Evolutionary conservation across 2,113 vertebrate genomes (phyloP), one percentile per base, ranked within the genome.

Genomic region (Eulemur rufifrons): DNA sequence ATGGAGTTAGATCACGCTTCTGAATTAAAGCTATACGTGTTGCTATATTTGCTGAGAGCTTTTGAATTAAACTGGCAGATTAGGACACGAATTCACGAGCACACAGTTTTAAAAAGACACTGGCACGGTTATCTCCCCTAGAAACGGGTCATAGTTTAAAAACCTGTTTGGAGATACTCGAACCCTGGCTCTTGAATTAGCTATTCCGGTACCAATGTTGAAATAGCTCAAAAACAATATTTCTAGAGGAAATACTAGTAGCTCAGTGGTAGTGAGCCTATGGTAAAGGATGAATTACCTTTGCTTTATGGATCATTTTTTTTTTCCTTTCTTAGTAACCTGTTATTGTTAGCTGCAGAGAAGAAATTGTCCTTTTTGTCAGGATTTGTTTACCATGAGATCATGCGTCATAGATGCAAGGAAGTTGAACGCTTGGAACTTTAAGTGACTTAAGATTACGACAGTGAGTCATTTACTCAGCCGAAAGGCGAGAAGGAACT

Each of bases 391-490:
- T 74, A 39, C 10, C 39, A 69, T 66, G 69, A 86, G 42, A 45
- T 88, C 66, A 95, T 69, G 94, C 76, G 90, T 81, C 85, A 45
- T 42, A 78, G 61, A 56, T 88, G 39, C 64, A 96, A 96, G 73
- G 93, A 90, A 93, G 54, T 59, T 32, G 3, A 84, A 10, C 86
- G 39, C 63, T 92, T 80, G 61, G 82, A 83, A 87, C 9, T n/a
- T n/a, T 82, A 80, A 89, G 27, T 74, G 32, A 45, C 32, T 81
- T 66, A 74, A 56, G 59, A 86, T 95, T 63, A 45, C 32, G 59
- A 25, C 37, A 59, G 18, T 45, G 87, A 82, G 34, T 91, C 83
- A 88, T 50, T 80, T 25, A 39, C 34, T 66, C 12, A 39, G 82
- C 7, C 73, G 68, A 15, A 77, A 64, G n/a, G 29, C 34, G 59